Evolutionary conservation across 2,113 vertebrate species (phyloP).

Genomic region (Scortum barcoo): DNA sequence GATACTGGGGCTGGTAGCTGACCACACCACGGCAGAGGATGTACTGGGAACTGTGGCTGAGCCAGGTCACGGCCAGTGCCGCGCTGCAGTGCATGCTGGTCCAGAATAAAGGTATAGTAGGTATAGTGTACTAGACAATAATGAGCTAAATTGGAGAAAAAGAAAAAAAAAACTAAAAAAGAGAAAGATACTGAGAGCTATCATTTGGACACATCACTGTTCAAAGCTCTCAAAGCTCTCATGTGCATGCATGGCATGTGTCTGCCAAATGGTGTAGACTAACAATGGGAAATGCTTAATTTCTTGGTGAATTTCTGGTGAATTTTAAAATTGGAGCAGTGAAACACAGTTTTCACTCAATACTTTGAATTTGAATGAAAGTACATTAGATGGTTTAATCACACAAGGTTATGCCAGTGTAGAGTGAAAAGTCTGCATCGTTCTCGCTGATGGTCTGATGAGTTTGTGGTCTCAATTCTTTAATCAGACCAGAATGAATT

Average conservation of each 20-base stretch:
- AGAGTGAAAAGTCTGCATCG: background rate
- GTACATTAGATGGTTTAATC: background rate
- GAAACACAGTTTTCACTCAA: background rate
- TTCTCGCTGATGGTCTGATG: background rate
- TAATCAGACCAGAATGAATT: background rate
- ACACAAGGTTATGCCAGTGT: too few species aligned
- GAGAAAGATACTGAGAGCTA: background rate
- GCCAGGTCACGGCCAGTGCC: conserved; percentile 76
- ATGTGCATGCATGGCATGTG: background rate
- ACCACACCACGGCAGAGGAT: conserved; percentile 59
- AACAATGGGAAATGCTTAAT: background rate
- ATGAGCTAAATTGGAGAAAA: background rate
- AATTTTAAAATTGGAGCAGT: conserved; percentile 9
- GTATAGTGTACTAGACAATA: background rate
- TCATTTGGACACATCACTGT: background rate
- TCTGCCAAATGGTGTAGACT: conserved; percentile 21
- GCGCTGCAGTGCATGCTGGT: conserved; percentile 79
- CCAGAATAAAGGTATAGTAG: conserved; percentile 76
- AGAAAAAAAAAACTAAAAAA: background rate
- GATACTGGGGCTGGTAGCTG: conserved; percentile 36
- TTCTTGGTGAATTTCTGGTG: conserved; percentile 8
- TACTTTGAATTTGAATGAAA: background rate
- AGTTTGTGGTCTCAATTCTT: background rate
- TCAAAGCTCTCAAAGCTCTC: background rate
- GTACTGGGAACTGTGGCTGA: conserved; percentile 87